Evolutionary conservation across 2,888 invertebrate genomes (phyloP).

Genomic region (Nemotelus nigrinus): DNA sequence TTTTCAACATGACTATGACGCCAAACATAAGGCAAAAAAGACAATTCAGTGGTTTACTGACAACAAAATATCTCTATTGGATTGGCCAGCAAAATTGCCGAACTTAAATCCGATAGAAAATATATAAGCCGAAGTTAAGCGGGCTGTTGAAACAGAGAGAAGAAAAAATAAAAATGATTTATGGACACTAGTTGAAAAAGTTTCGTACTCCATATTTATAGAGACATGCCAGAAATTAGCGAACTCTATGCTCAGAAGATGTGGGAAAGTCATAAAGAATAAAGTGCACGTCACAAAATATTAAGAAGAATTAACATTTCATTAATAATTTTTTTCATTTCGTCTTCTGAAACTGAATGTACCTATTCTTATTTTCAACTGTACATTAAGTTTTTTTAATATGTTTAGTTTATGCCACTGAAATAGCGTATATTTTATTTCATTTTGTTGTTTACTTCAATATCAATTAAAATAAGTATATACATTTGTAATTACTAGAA

Average conservation of each 20-base stretch:
- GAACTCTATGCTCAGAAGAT: neutral
- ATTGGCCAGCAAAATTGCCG: neutral
- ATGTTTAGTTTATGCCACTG: too few relatives aligned
- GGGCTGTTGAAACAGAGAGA: neutral
- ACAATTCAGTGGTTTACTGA: too few relatives aligned
- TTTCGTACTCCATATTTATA: neutral
- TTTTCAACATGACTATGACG: too few relatives aligned
- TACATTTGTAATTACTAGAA: neutral
- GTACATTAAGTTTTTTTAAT: neutral
- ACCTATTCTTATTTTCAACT: neutral
- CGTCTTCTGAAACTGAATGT: neutral
- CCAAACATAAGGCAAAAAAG: neutral
- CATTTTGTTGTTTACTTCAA: neutral
- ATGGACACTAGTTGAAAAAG: neutral
- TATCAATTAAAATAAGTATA: neutral
- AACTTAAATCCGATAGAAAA: constrained; percentile 1
- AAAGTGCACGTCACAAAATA: neutral
- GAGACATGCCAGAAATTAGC: neutral
- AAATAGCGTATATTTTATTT: neutral
- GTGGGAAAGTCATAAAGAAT: neutral
- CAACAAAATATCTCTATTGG: neutral
- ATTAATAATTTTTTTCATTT: neutral
- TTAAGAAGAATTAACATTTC: neutral
- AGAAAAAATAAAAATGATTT: neutral
- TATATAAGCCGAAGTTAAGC: neutral